These are phyloP conservation scores for Metopolophium dirhodum DNA, from an alignment of 1,140 invertebrate species.

Conservation along the genomic window DNA sequence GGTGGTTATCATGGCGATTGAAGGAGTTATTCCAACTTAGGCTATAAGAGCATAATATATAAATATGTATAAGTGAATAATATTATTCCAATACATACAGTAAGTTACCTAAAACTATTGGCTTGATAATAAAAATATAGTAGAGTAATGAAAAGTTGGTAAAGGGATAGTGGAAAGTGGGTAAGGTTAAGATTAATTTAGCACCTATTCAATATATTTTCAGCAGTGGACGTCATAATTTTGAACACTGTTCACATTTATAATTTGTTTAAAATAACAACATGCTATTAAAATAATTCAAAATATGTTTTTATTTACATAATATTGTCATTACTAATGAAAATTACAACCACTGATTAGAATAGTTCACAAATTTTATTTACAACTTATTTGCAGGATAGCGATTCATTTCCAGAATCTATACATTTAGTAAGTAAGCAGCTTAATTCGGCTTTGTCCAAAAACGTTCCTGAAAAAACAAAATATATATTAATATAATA, in stretches of 20 bases:
- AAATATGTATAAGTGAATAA: neutral
- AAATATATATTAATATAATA: neutral
- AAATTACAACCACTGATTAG: neutral
- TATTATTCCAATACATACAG: neutral
- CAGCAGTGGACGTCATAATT: neutral
- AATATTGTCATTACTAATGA: neutral
- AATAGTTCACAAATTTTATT: neutral
- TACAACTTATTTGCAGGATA: neutral
- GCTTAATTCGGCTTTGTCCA: conserved; percentile 16
- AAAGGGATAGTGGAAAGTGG: neutral
- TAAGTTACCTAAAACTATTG: neutral
- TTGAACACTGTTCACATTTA: neutral
- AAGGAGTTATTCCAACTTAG: neutral
- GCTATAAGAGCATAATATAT: neutral
- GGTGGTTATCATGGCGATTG: neutral
- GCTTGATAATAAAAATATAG: neutral
- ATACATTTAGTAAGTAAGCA: conserved; percentile 37
- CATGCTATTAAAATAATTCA: neutral
- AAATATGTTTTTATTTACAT: neutral
- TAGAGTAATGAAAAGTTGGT: neutral
- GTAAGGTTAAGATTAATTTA: neutral
- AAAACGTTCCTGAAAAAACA: conserved; percentile 39
- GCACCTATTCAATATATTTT: neutral
- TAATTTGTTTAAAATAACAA: neutral
- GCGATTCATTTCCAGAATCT: neutral